These are phyloP conservation scores for Tonatia bakeri DNA, from an alignment of 2,113 vertebrate species.

Conservation along the genomic window DNA sequence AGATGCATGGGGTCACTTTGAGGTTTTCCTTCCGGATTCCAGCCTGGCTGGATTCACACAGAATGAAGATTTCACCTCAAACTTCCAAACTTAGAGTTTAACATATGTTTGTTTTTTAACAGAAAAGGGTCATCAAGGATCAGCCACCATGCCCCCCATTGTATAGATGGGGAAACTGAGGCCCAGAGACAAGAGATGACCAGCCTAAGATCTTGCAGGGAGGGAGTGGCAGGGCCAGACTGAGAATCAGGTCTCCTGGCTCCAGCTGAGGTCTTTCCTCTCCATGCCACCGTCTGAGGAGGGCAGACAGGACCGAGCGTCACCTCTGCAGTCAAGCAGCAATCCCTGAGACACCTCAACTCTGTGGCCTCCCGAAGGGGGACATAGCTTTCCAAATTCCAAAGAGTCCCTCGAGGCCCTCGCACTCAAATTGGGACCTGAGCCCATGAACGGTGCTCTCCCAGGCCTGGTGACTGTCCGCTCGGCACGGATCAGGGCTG, in stretches of 20 bases:
- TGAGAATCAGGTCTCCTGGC: background rate
- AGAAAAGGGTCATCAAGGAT: background rate
- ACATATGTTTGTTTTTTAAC: background rate
- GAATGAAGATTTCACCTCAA: background rate
- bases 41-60: background rate
- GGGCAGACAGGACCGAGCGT: background rate
- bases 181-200: background rate
- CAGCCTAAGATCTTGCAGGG: background rate
- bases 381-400: background rate
- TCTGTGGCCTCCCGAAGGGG: background rate
- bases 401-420: background rate
- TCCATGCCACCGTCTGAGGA: background rate
- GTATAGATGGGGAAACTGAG: background rate
- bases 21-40: background rate
- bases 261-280: background rate
- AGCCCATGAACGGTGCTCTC: background rate
- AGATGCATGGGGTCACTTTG: background rate
- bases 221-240: background rate
- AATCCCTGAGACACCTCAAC: background rate
- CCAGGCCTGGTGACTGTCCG: background rate
- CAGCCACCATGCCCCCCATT: background rate
- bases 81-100: background rate
- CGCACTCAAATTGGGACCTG: background rate
- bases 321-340: background rate
- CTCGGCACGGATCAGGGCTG: background rate